Evolutionary conservation across 2,888 invertebrate species (phyloP), one percentile per base, ranked within the genome.

Genomic region (Athalia rosae): DNA sequence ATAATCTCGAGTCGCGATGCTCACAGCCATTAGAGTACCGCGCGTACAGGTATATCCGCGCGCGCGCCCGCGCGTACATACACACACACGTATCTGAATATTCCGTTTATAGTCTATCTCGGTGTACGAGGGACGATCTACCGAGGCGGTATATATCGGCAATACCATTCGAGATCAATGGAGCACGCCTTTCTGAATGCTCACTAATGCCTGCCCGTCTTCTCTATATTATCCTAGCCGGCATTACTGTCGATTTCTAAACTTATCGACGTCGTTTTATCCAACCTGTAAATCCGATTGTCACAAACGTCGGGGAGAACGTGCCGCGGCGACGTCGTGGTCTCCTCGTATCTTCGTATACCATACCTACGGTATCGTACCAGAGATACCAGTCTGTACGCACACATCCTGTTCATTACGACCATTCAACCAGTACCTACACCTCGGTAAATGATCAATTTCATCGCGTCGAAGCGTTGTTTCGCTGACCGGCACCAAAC

Each of bases 191-290:
- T 74, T 74, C 61, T 62, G 28, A 74, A 74, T 74, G 74, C 74
- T 41, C 74, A 62, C 62, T 74, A 61, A 61, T 74, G 59, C 61
- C 58, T 71, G 15, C 58, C 71, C 43, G 71, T 71, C 71, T 56
- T 58, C 71, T 56, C 58, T 59, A 71, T 28, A 71, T 71, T 71
- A 71, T 71, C 71, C 71, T 9, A 15, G 3, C 58, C 43, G 71
- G 50, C 71, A 71, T 71, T 71, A 71, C 71, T 71, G 58, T 71
- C 71, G 71, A 71, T 71, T 71, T 71, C 71, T 71, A 71, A 71
- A 71, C 71, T 71, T 71, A 58, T 58, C 56, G 71, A 58, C 58
- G 43, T 45, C 71, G 58, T 71, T 71, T 58, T 58, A 71, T 58
- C 11, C 56, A 45, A 58, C 58, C 71, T 71, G 71, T 71, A 71